Percentiles rank a stretch among this genome's conserved stretches.
phyloP scores from a whole-genome alignment of 2,888 invertebrate genomes.

The Nasonovia ribisnigri region DNA sequence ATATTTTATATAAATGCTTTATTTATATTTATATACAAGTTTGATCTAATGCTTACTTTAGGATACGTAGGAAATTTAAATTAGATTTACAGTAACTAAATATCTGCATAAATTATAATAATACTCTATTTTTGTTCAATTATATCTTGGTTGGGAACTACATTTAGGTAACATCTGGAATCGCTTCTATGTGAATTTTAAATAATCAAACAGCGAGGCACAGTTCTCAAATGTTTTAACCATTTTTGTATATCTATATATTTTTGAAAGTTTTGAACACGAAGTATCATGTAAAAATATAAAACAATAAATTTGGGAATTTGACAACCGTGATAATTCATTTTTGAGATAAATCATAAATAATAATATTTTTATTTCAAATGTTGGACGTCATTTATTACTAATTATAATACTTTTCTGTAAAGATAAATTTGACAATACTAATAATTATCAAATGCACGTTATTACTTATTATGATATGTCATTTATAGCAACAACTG shows the following conservation, averaged over 20 bases:
- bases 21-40: background rate
- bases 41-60: slow-evolving; percentile 24
- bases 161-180: background rate
- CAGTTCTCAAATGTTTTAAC: background rate
- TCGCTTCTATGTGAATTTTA: background rate
- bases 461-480: background rate
- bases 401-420: background rate
- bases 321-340: background rate
- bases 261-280: background rate
- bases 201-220: background rate
- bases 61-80: background rate
- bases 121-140: slow-evolving; percentile 30
- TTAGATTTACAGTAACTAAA: slow-evolving; percentile 8
- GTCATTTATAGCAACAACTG: too few relatives aligned
- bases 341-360: background rate
- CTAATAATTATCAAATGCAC: background rate
- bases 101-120: slow-evolving; percentile 39
- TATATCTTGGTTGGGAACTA: slow-evolving; percentile 13
- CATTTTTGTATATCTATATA: background rate
- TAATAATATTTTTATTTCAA: background rate
- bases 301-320: background rate
- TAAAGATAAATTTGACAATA: background rate
- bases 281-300: background rate
- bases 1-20: background rate
- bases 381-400: background rate